Conservation (phyloP, 2,113 vertebrate genomes). For the chimpanzee (Pan troglodytes) region DNA sequence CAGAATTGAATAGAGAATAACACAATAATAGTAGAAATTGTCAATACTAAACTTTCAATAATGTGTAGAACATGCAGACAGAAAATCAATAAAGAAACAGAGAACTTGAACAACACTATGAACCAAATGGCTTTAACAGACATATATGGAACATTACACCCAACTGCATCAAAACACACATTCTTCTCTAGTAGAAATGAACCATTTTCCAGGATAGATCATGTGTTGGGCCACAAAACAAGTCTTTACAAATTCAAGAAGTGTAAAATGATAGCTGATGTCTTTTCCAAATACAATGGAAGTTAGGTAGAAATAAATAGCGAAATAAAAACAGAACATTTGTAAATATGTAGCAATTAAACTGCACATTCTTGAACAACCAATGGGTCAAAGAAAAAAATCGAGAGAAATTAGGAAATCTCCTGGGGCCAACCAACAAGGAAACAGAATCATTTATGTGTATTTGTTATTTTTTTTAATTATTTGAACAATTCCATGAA, state of each 20-base stretch:
- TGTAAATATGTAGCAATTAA: not conserved
- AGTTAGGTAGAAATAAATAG: not conserved
- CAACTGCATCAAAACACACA: not conserved
- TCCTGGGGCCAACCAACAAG: not conserved
- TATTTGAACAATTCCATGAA: too few relatives aligned
- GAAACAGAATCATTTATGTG: not conserved
- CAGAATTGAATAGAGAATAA: not conserved
- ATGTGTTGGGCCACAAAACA: not conserved
- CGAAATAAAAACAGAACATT: not conserved
- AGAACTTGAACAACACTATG: not conserved
- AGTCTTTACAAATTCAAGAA: not conserved
- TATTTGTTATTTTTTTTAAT: too few relatives aligned
- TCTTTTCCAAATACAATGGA: not conserved
- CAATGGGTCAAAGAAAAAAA: not conserved
- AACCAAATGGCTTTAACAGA: not conserved
- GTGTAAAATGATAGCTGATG: not conserved
- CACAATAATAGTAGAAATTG: not conserved
- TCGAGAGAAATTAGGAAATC: not conserved
- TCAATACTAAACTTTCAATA: not conserved
- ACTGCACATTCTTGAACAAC: not conserved
- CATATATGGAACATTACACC: not conserved
- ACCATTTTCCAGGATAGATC: not conserved
- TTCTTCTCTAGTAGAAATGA: not conserved
- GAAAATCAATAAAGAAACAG: not conserved
- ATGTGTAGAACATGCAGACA: not conserved